Evolutionary conservation across 1,140 invertebrate genomes (phyloP).

Genomic region (Neoseiulus cucumeris): DNA sequence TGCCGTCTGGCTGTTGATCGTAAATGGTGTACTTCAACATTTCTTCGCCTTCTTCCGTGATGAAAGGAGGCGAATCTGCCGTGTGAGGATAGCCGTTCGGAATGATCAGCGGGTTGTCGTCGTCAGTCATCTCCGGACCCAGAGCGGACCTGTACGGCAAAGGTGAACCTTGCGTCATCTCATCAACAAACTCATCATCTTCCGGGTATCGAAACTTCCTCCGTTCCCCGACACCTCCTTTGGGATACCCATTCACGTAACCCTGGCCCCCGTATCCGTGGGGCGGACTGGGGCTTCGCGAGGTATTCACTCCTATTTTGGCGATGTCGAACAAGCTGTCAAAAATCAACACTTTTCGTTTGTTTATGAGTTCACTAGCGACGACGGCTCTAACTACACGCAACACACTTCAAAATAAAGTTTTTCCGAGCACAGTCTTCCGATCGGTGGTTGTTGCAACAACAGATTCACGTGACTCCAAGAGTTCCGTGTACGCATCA

Average conservation of each 20-base stretch:
- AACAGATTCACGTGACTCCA: too few relatives aligned
- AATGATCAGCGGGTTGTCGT: not conserved
- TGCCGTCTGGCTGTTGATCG: not conserved
- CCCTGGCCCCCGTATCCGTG: conserved; percentile 8
- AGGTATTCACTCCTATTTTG: conserved; percentile 10
- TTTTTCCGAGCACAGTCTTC: too few relatives aligned
- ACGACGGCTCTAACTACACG: too few relatives aligned
- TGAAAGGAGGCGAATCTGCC: not conserved
- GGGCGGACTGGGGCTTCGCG: conserved; percentile 7
- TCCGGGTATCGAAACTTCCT: not conserved
- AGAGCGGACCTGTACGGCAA: not conserved
- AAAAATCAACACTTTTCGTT: not conserved
- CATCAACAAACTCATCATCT: not conserved
- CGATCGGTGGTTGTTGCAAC: too few relatives aligned
- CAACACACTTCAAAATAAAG: too few relatives aligned
- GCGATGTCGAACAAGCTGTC: not conserved
- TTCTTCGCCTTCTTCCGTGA: not conserved
- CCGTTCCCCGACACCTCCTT: not conserved
- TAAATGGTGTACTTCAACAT: conserved; percentile 9
- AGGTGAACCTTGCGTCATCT: not conserved
- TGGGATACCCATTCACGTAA: not conserved
- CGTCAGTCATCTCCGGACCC: not conserved
- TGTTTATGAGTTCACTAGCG: not conserved
- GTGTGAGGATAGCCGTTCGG: not conserved
- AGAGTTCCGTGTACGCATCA: too few relatives aligned